These are phyloP conservation scores for Pemphigus obesinymphae DNA, from an alignment of 1,140 invertebrate species.

Conservation along the genomic window DNA sequence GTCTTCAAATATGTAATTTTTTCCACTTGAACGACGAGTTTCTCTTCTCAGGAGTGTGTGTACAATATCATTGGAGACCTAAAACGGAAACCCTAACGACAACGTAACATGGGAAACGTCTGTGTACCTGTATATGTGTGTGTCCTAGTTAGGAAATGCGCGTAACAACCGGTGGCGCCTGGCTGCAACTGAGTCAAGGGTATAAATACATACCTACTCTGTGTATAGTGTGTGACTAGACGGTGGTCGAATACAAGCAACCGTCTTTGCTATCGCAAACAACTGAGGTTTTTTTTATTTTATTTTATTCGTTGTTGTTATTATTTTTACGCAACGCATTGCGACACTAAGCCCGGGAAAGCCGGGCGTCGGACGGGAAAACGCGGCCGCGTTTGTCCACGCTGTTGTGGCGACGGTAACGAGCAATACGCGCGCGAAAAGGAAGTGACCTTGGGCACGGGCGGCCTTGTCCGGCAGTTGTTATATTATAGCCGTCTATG, in stretches of 20 bases:
- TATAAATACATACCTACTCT: neutral
- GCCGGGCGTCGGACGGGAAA: slow-evolving; percentile 32
- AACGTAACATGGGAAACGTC: neutral
- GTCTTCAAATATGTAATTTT: neutral
- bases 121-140: neutral
- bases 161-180: slow-evolving; percentile 36
- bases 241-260: neutral
- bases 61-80: neutral
- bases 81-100: slow-evolving; percentile 9
- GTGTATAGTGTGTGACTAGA: neutral
- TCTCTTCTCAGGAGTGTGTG: neutral
- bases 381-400: slow-evolving; percentile 21
- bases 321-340: slow-evolving; percentile 15
- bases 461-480: neutral
- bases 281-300: neutral
- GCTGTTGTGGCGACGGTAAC: neutral
- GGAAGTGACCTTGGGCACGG: slow-evolving; percentile 30
- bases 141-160: slow-evolving; percentile 38
- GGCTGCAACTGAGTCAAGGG: slow-evolving; percentile 27
- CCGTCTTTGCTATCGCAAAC: neutral
- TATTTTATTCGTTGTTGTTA: neutral
- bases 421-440: slow-evolving; percentile 11
- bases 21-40: neutral
- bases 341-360: slow-evolving; percentile 29
- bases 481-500: neutral